Conservation (phyloP, 2,113 vertebrate species). For the Sialia sialis region DNA sequence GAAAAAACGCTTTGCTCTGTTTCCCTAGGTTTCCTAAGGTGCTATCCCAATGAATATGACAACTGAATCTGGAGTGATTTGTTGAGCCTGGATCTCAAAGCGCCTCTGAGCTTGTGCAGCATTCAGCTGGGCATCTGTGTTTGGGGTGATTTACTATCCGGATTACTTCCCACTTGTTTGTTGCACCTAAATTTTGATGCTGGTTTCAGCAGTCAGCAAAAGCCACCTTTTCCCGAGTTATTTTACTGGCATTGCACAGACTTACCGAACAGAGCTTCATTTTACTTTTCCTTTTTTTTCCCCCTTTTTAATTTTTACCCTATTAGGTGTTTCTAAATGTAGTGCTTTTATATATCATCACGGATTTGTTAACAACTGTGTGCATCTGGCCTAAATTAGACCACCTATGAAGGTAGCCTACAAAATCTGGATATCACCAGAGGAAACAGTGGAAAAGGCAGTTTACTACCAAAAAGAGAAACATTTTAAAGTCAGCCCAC, state of each 20-base stretch:
- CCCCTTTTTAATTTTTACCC: background rate
- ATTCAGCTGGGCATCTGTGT: background rate
- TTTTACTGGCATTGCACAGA: background rate
- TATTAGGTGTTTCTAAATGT: conserved; percentile 38
- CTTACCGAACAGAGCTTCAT: background rate
- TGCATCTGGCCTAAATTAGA: conserved; percentile 66
- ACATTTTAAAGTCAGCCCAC: conserved; percentile 33
- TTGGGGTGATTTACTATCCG: background rate
- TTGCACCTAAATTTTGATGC: background rate
- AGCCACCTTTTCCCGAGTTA: background rate
- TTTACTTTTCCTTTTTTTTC: background rate
- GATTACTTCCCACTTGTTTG: background rate
- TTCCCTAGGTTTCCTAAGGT: background rate
- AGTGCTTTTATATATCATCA: conserved; percentile 37
- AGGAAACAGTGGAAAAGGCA: conserved; percentile 28
- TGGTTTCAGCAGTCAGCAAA: background rate
- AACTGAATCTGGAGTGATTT: background rate
- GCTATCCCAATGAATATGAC: background rate
- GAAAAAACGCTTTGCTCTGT: background rate
- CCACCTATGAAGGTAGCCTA: conserved; percentile 57
- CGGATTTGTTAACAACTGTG: conserved; percentile 24
- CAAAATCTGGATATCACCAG: conserved; percentile 40
- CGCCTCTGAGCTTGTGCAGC: background rate
- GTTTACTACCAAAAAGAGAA: conserved; percentile 40
- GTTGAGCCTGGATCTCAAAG: background rate